Evolutionary conservation across 1,140 invertebrate genomes (phyloP).

Genomic region (Plutomurus gul): DNA sequence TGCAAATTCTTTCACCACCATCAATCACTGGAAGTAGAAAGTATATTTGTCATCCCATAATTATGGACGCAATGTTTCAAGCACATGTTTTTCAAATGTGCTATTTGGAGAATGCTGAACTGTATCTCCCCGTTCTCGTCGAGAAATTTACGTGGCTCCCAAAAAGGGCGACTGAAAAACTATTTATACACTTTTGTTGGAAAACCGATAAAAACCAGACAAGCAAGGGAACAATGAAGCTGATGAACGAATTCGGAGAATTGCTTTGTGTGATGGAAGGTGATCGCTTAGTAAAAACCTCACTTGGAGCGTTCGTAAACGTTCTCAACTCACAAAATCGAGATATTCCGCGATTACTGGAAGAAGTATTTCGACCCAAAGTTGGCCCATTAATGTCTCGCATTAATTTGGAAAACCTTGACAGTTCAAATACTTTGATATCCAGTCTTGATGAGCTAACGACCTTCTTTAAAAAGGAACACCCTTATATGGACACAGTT

Average conservation of each 20-base stretch:
- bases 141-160: conserved; percentile 37
- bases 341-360: background rate
- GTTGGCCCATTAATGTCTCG: background rate
- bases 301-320: background rate
- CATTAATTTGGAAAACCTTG: background rate
- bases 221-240: background rate
- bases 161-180: background rate
- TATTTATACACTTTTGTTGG: background rate
- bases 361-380: conserved; percentile 16
- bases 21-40: background rate
- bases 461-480: too few species aligned
- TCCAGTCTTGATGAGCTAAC: background rate
- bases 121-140: conserved; percentile 33
- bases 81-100: background rate
- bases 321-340: background rate
- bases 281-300: background rate
- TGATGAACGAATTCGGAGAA: background rate
- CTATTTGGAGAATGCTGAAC: background rate
- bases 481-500: background rate
- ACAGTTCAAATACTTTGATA: background rate
- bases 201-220: too few species aligned
- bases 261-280: background rate
- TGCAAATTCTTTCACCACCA: background rate
- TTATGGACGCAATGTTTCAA: conserved; percentile 40
- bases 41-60: conserved; percentile 40